phyloP scores from a whole-genome alignment of 2,797 vertebrate species.

The Pterois miles region DNA sequence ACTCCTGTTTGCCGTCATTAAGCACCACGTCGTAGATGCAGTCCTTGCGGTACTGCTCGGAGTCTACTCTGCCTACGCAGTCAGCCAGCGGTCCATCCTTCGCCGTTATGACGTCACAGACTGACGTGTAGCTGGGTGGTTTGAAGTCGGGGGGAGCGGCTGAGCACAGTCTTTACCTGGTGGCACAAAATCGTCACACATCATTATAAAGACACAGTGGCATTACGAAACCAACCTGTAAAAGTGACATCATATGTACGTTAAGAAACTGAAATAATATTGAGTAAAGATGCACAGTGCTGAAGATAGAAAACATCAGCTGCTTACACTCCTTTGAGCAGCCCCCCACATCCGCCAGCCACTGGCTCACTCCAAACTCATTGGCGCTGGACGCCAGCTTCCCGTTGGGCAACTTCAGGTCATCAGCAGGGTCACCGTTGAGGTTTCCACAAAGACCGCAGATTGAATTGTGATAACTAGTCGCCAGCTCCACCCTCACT shows the following conservation, averaged over 20 bases:
- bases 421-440: constrained; percentile 28
- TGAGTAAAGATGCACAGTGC: background rate
- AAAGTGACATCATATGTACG: background rate
- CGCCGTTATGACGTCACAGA: constrained; percentile 13
- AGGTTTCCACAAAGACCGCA: constrained; percentile 44
- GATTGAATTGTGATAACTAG: background rate
- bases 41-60: background rate
- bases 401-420: constrained; percentile 29
- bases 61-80: background rate
- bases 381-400: background rate
- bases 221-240: background rate
- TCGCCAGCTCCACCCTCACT: constrained; percentile 26
- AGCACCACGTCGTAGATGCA: constrained; percentile 38
- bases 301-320: background rate
- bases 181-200: background rate
- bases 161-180: constrained; percentile 37
- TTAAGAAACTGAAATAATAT: background rate
- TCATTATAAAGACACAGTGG: too few species aligned
- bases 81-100: constrained; percentile 26
- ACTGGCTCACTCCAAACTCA: constrained; percentile 32
- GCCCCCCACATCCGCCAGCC: constrained; percentile 10
- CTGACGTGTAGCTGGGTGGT: constrained; percentile 13
- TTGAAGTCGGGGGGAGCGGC: background rate
- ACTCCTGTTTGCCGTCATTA: background rate
- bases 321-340: constrained; percentile 37